These are phyloP conservation scores for Dendrocincla fuliginosa DNA, from an alignment of 2,797 vertebrate genomes.

Conservation along the genomic window DNA sequence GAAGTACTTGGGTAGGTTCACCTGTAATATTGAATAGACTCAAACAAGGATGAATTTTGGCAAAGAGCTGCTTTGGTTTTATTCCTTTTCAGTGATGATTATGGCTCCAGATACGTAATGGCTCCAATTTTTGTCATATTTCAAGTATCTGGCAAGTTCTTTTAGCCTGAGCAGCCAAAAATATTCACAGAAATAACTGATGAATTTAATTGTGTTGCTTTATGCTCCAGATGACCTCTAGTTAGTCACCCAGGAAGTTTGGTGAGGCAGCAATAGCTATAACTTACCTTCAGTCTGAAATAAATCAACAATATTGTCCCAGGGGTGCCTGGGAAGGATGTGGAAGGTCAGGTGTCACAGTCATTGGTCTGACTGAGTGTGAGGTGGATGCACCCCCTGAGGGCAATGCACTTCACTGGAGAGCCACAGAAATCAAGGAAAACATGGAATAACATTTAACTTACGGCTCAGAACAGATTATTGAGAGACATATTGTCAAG, in stretches of 20 bases:
- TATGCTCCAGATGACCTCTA: background rate
- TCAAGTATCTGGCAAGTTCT: constrained; percentile 59
- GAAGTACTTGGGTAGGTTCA: background rate
- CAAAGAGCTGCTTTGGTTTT: background rate
- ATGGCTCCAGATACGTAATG: constrained; percentile 41
- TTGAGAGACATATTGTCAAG: background rate
- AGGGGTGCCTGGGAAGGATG: background rate
- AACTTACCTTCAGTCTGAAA: background rate
- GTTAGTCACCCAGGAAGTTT: constrained; percentile 6
- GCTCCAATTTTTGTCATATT: constrained; percentile 49
- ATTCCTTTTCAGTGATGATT: constrained; percentile 33
- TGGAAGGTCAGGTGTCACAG: background rate
- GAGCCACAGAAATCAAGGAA: background rate
- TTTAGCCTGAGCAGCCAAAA: constrained; percentile 45
- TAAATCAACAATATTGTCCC: background rate
- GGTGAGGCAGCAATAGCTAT: background rate
- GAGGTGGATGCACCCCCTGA: background rate
- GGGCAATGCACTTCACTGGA: background rate
- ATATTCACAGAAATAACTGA: background rate
- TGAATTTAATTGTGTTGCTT: constrained; percentile 3
- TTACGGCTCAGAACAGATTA: background rate
- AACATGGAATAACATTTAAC: background rate
- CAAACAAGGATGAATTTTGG: constrained; percentile 31
- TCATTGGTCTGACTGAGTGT: background rate
- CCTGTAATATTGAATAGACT: constrained; percentile 29